These are phyloP conservation scores for Onthophagus taurus DNA, from an alignment of 1,140 invertebrate species.

Conservation along the genomic window DNA sequence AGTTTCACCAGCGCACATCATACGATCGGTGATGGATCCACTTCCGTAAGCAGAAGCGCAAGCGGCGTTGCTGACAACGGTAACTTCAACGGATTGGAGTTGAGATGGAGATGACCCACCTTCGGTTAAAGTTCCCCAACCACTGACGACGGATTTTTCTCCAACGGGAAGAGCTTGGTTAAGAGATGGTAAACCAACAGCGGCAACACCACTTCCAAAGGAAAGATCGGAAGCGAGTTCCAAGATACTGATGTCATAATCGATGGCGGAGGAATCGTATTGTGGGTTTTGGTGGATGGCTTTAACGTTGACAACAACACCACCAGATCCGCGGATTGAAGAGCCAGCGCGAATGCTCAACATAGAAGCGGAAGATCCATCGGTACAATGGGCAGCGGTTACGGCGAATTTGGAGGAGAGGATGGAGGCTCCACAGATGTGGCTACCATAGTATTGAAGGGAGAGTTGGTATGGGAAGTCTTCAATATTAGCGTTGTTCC, in stretches of 20 bases:
- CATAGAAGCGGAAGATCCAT: not conserved
- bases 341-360: conserved; percentile 16
- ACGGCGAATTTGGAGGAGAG: conserved; percentile 46
- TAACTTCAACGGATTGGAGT: conserved; percentile 40
- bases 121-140: conserved; percentile 32
- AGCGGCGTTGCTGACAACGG: conserved; percentile 26
- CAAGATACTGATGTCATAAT: conserved; percentile 51
- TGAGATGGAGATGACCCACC: conserved; percentile 26
- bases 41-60: conserved; percentile 35
- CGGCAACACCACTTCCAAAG: conserved; percentile 21
- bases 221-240: conserved; percentile 28
- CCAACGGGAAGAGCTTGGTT: conserved; percentile 15
- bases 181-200: conserved; percentile 14
- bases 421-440: conserved; percentile 55
- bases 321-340: not conserved
- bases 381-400: conserved; percentile 55
- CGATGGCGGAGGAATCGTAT: conserved; percentile 38
- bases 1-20: conserved; percentile 61
- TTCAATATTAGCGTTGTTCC: conserved; percentile 43
- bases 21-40: conserved; percentile 47
- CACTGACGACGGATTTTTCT: conserved; percentile 23
- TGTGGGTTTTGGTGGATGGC: conserved; percentile 33
- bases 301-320: not conserved
- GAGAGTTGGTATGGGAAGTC: conserved; percentile 53
- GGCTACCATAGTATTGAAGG: conserved; percentile 38